These are phyloP conservation scores for Urocyon cinereoargenteus DNA, from an alignment of 2,797 vertebrate genomes.

Conservation along the genomic window DNA sequence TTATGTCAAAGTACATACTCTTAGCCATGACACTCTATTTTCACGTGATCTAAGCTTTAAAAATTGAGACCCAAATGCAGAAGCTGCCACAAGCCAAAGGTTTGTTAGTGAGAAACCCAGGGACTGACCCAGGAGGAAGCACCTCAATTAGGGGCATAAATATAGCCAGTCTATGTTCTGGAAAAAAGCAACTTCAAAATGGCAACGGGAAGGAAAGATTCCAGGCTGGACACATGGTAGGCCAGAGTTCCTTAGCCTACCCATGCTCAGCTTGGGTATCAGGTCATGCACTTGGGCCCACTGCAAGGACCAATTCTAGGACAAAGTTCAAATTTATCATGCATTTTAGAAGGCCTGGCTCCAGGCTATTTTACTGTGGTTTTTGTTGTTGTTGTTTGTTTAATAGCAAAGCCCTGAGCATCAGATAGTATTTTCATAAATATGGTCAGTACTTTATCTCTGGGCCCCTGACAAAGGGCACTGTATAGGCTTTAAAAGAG, in stretches of 20 bases:
- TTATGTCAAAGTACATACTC: neutral
- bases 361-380: neutral
- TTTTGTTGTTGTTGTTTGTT: neutral
- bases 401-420: slow-evolving; percentile 19
- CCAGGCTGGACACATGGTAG: neutral
- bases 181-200: slow-evolving; percentile 26
- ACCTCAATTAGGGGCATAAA: neutral
- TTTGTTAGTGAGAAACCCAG: slow-evolving; percentile 63
- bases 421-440: neutral
- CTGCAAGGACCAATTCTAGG: neutral
- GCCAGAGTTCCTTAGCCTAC: neutral
- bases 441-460: neutral
- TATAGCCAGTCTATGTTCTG: neutral
- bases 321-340: neutral
- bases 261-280: neutral
- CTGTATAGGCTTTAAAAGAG: neutral
- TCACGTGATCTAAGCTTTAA: slow-evolving; percentile 43
- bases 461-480: neutral
- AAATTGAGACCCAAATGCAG: slow-evolving; percentile 31
- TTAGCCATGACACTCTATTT: neutral
- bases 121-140: slow-evolving; percentile 54
- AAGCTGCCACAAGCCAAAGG: slow-evolving; percentile 50
- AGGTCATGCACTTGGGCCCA: neutral
- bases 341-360: neutral
- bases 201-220: neutral